Base-by-base conservation (phyloP, 2,888 invertebrate species). In the Nasonovia ribisnigri region DNA sequence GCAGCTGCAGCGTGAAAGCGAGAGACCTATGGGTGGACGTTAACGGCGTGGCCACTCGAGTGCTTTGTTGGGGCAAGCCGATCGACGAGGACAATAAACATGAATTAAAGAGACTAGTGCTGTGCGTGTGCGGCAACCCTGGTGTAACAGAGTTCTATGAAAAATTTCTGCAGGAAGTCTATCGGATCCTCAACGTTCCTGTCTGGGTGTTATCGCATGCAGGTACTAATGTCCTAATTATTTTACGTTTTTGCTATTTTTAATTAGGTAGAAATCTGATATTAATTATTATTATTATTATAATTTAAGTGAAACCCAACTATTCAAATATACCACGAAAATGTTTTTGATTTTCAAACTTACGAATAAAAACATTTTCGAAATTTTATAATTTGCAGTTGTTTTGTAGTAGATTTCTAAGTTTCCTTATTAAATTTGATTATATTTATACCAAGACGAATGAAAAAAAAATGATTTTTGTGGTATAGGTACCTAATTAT, bases 51-150 rank as follows among this genome's bases (percentile, higher is more conserved):
- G 97, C 97, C 94, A 98, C 98, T 0, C 97, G 97, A 95, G 96
- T 98, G 24, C 96, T 97, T 93, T 97, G 97, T 11, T 97, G 97
- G 96, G 98, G 98, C 42, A 96, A 96, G 94, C 51, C 90, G 16
- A 54, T 93, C 2, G 86, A 90, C 84, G 88, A 88, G 29, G 4
- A 67, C 67, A n/a, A 48, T 29, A 36, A 36, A 77, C 77, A 77
- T 36, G 13, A 86, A 29, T 86, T 86, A 46, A 86, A 86, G 29
- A 96, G 96, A 84, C 95, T 98, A 24, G 97, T 98, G 87, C 95
- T 98, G 88, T 97, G 97, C 94, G 97, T 98, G 94, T 97, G 98
- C 51, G 98, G 99, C 57, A 99, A 99, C 96, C 99, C 99, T 20
- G 99, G 99, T 4, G 95, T 98, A 48, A 97, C 97, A 0, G 97